Evolutionary conservation across 2,113 vertebrate genomes (phyloP).

Genomic region (Gnathonemus longibarbis): DNA sequence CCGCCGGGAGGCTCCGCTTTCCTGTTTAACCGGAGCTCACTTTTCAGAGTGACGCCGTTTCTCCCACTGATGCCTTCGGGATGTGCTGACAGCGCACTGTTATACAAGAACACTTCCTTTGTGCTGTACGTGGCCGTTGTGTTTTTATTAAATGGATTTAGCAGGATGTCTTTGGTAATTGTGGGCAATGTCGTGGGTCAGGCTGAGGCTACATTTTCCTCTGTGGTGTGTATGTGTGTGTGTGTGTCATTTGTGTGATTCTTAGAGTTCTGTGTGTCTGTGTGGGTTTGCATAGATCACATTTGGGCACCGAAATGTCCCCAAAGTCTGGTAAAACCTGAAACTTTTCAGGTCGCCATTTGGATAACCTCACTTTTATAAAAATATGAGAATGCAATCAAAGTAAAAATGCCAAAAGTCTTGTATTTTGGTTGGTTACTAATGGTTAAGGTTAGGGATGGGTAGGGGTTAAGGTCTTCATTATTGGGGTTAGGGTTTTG

Average conservation of each 20-base stretch:
- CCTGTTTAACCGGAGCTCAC: constrained; percentile 18
- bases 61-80: constrained; percentile 25
- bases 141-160: not conserved
- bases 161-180: not conserved
- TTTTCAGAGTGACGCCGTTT: constrained; percentile 39
- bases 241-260: not conserved
- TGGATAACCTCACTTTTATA: no score
- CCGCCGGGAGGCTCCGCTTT: constrained; percentile 42
- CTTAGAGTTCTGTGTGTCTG: not conserved
- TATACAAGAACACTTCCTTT: constrained; percentile 14
- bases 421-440: no score
- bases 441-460: no score
- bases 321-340: no score
- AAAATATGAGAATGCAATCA: no score
- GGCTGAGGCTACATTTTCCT: not conserved
- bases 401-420: no score
- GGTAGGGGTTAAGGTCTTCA: no score
- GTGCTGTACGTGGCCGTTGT: not conserved
- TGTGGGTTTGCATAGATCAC: not conserved
- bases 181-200: not conserved
- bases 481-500: no score
- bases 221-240: not conserved
- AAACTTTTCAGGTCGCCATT: no score
- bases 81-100: constrained; percentile 29
- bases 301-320: no score